These are phyloP conservation scores for Drosophila bifasciata DNA, from an alignment of 1,140 invertebrate genomes.

Conservation along the genomic window DNA sequence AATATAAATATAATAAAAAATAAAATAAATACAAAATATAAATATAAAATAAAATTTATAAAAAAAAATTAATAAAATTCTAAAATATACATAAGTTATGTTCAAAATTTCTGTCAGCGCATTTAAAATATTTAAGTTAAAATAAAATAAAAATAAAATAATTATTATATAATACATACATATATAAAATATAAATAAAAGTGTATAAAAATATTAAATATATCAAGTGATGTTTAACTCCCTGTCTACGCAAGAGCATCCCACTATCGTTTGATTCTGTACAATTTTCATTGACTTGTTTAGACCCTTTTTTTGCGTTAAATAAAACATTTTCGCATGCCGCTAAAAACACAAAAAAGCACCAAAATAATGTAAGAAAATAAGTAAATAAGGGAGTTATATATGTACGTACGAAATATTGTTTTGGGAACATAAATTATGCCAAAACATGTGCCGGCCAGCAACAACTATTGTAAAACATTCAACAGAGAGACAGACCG, in stretches of 20 bases:
- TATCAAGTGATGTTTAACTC: background rate
- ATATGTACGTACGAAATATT: conserved; percentile 51
- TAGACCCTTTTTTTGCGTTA: conserved; percentile 32
- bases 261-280: conserved; percentile 27
- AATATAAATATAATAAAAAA: too few relatives aligned
- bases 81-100: too few relatives aligned
- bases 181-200: too few relatives aligned
- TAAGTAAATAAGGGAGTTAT: conserved; percentile 35
- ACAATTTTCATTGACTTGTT: conserved; percentile 57
- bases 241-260: conserved; percentile 35
- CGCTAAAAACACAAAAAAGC: conserved; percentile 36
- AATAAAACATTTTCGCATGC: conserved; percentile 53
- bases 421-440: conserved; percentile 70
- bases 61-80: too few relatives aligned
- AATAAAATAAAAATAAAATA: too few relatives aligned
- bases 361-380: conserved; percentile 41
- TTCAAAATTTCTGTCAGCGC: too few relatives aligned
- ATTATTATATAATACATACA: too few relatives aligned
- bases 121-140: too few relatives aligned
- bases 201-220: too few relatives aligned
- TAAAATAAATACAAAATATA: too few relatives aligned
- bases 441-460: conserved; percentile 66
- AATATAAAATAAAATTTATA: too few relatives aligned
- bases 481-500: conserved; percentile 15
- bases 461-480: conserved; percentile 29